Evolutionary conservation across 2,113 vertebrate species (phyloP), one percentile per base, ranked within the genome.

Genomic region (Phylloscopus trochilus): DNA sequence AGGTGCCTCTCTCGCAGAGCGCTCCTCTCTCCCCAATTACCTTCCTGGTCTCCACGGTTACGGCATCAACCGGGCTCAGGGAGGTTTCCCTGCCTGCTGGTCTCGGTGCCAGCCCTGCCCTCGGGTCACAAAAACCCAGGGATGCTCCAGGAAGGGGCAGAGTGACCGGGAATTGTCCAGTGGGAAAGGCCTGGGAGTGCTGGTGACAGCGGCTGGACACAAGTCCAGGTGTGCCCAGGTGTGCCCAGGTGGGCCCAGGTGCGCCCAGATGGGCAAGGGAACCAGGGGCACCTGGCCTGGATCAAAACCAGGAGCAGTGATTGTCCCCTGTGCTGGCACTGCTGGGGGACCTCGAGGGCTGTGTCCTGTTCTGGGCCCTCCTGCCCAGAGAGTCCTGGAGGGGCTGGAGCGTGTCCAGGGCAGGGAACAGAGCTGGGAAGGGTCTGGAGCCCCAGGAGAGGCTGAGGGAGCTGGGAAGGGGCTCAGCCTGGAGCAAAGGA

Each of bases 41-140:
- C 69, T 86, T 41, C 4, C 69, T 63, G 80, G 91, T 95, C 92
- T 92, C 93, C 96, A 93, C 49, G 18, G 93, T 83, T 72, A 90
- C 79, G 15, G 91, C 85, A 46, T 6, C 82, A 17, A 60, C 79
- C 26, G 13, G 13, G 70, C 31, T 20, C 2, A 0, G 20, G 24
- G 37, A 90, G 46, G 68, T 35, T 74, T 55, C 82, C 60, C 41
- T 60, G 46, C 68, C 73, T 58, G 67, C 35, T 59, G 1, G 0
- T 26, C 55, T 33, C 13, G 0, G 4, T 31, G 43, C 46, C 53
- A 7, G 16, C 4, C 27, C 86, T 52, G 68, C 43, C 31, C 51
- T 6, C 2, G 43, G 43, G 21, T 19, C 59, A 39, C 63, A 18
- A 5, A 62, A 15, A 2, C 39, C 69, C 53, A 7, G 1, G 46